Conservation (phyloP, 2,888 invertebrate genomes). For the Platycheirus albimanus region DNA sequence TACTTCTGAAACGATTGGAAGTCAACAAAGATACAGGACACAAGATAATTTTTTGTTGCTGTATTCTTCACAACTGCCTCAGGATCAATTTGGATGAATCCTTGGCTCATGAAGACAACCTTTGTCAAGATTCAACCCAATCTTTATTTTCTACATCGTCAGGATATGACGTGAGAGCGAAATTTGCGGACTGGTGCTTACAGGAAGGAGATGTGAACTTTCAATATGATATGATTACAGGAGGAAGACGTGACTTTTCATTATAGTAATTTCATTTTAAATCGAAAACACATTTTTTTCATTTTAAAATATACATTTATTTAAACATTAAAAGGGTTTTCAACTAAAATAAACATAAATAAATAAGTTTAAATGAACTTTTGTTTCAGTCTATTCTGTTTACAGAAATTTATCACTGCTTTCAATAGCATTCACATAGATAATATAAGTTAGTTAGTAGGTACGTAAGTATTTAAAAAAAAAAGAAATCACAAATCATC, state of each 20-base stretch:
- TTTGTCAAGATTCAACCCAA: neutral
- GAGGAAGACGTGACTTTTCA: neutral
- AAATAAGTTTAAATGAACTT: no score
- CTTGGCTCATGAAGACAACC: neutral
- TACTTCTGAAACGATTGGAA: no score
- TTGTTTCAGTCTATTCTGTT: no score
- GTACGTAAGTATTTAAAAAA: neutral
- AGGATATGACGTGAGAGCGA: neutral
- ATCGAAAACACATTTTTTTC: no score
- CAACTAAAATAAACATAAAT: no score
- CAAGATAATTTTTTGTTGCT: neutral
- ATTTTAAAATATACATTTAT: no score
- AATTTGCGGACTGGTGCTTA: constrained; percentile 1
- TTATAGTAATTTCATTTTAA: no score
- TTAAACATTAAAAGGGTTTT: no score
- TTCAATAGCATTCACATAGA: neutral
- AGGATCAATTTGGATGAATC: neutral
- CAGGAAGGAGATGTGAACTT: constrained; percentile 1
- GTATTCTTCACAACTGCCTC: neutral
- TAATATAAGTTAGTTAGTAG: neutral
- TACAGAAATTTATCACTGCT: no score
- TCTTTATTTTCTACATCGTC: no score
- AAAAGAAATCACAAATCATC: neutral
- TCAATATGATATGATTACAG: neutral
- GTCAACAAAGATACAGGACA: neutral